phyloP scores from a whole-genome alignment of 2,797 vertebrate genomes.

The Danio kyathit region DNA sequence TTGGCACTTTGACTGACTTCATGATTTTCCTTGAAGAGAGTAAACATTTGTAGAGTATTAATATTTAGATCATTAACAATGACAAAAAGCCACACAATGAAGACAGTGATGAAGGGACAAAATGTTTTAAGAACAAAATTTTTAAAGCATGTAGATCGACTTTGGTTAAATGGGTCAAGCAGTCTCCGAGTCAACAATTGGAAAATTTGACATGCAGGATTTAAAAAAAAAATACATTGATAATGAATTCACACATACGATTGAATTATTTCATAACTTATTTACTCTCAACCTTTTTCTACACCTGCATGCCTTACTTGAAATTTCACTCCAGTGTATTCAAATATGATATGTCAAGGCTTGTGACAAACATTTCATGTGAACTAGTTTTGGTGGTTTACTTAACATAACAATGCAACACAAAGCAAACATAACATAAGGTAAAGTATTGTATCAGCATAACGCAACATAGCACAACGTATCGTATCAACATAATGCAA shows the following conservation, averaged over 20 bases:
- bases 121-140: not conserved
- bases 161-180: not conserved
- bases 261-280: not conserved
- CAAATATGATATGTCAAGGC: not conserved
- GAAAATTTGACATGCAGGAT: not conserved
- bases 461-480: no score
- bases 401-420: no score
- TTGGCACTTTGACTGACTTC: conserved; percentile 17
- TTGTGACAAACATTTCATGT: no score
- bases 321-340: not conserved
- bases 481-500: no score
- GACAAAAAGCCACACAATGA: not conserved
- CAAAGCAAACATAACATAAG: no score
- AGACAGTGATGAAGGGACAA: not conserved
- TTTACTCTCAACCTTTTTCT: not conserved
- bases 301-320: not conserved
- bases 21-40: conserved; percentile 25
- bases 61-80: not conserved
- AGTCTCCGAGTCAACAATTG: not conserved
- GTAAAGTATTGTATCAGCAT: no score
- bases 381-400: no score
- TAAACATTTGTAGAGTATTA: not conserved
- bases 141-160: not conserved
- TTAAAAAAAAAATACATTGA: not conserved
- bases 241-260: not conserved